Evolutionary conservation across 2,797 vertebrate genomes (phyloP).

Genomic region (Acanthurus lineatus): DNA sequence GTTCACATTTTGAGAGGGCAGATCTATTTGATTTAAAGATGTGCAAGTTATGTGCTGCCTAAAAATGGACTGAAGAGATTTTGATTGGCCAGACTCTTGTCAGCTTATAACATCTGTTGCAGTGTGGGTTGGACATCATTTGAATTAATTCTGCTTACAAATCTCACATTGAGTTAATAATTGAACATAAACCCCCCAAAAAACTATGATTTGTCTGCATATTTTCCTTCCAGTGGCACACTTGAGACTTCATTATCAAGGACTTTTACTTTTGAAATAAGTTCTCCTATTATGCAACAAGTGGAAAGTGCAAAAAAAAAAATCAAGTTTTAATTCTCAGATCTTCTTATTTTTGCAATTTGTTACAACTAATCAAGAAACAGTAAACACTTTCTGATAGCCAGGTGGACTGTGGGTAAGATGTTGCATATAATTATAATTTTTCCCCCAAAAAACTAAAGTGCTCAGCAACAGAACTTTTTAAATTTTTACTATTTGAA

Average conservation of each 20-base stretch:
- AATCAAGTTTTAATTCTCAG: neutral
- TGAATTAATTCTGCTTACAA: neutral
- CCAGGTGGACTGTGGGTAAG: neutral
- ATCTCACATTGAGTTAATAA: neutral
- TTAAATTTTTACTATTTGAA: neutral
- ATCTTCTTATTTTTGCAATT: neutral
- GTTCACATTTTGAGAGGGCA: neutral
- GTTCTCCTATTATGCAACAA: neutral
- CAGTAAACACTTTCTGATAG: neutral
- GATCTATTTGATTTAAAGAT: neutral
- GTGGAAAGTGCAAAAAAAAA: neutral
- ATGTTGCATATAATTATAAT: neutral
- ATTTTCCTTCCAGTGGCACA: neutral
- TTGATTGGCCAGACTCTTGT: neutral
- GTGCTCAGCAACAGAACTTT: neutral
- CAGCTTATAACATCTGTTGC: neutral
- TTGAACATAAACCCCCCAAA: neutral
- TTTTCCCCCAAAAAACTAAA: neutral
- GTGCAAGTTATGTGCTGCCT: neutral
- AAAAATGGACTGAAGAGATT: neutral
- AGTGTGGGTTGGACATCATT: neutral
- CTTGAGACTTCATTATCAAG: neutral
- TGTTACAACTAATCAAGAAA: neutral
- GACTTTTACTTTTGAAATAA: neutral
- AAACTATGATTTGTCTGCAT: slow-evolving; percentile 1